Conservation (phyloP, 2,888 invertebrate genomes). For the Spicauda simplicius region DNA sequence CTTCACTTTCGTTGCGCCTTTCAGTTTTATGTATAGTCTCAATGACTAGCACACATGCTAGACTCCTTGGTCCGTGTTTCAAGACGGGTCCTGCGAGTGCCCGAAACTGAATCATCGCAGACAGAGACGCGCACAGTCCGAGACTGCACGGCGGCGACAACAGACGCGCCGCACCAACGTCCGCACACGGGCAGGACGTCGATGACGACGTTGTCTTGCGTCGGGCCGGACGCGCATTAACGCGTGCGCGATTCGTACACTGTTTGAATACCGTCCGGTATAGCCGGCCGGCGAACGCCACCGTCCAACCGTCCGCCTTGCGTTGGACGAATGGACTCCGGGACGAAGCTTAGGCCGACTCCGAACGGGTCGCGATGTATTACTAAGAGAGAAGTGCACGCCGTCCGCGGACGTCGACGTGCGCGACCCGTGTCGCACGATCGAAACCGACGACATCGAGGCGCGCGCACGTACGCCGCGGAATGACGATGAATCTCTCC, state of each 20-base stretch:
- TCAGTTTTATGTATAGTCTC: slow-evolving; percentile 80
- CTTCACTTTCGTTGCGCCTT: slow-evolving; percentile 89
- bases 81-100: slow-evolving; percentile 88
- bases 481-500: slow-evolving; percentile 67
- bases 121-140: slow-evolving; percentile 61
- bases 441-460: slow-evolving; percentile 44
- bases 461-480: slow-evolving; percentile 49
- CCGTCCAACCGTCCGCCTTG: slow-evolving; percentile 43
- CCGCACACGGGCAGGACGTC: slow-evolving; percentile 57
- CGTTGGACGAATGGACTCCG: slow-evolving; percentile 50
- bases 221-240: slow-evolving; percentile 57
- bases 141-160: slow-evolving; percentile 55
- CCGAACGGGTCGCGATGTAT: slow-evolving; percentile 83
- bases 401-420: slow-evolving; percentile 52
- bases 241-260: slow-evolving; percentile 51
- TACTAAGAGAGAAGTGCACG: slow-evolving; percentile 70
- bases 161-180: slow-evolving; percentile 52
- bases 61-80: slow-evolving; percentile 72
- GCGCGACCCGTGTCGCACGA: slow-evolving; percentile 48
- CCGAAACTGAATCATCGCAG: slow-evolving; percentile 59
- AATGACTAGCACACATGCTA: slow-evolving; percentile 88
- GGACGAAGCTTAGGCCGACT: slow-evolving; percentile 66
- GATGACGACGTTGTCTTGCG: slow-evolving; percentile 53
- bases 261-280: slow-evolving; percentile 44
- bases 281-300: slow-evolving; percentile 47